phyloP scores from a whole-genome alignment of 2,797 vertebrate genomes.

The Odontamblyopus rebecca region DNA sequence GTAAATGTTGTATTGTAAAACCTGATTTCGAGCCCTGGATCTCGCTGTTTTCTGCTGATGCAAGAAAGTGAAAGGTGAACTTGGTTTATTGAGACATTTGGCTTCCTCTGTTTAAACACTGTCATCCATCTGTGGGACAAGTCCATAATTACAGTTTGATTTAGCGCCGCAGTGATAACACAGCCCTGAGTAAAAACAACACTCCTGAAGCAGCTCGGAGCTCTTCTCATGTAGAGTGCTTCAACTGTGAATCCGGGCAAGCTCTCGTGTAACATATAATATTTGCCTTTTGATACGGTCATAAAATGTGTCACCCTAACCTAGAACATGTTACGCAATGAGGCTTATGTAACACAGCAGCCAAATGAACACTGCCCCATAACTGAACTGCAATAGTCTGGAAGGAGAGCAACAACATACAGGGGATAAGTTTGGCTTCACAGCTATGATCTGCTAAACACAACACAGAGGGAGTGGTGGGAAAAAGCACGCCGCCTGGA shows the following conservation, averaged over 20 bases:
- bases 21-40: background rate
- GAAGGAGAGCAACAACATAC: background rate
- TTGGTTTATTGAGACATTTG: constrained; percentile 26
- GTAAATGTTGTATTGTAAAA: background rate
- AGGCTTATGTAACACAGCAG: constrained; percentile 2
- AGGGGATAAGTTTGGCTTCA: too few relatives aligned
- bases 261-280: background rate
- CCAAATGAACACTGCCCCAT: background rate
- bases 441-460: too few relatives aligned
- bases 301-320: constrained; percentile 4
- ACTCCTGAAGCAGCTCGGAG: background rate
- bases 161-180: constrained; percentile 54
- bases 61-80: background rate
- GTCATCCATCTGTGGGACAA: constrained; percentile 46
- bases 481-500: too few relatives aligned
- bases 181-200: constrained; percentile 18
- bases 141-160: constrained; percentile 68
- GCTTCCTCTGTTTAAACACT: constrained; percentile 43
- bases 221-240: background rate
- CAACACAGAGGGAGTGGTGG: too few relatives aligned
- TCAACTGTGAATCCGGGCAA: background rate
- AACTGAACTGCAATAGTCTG: background rate
- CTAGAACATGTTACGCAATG: constrained; percentile 3
- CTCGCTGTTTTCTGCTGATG: background rate
- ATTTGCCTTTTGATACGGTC: constrained; percentile 3